These are phyloP conservation scores for Sorex maritimensis DNA, from an alignment of 2,797 vertebrate genomes.

Conservation along the genomic window DNA sequence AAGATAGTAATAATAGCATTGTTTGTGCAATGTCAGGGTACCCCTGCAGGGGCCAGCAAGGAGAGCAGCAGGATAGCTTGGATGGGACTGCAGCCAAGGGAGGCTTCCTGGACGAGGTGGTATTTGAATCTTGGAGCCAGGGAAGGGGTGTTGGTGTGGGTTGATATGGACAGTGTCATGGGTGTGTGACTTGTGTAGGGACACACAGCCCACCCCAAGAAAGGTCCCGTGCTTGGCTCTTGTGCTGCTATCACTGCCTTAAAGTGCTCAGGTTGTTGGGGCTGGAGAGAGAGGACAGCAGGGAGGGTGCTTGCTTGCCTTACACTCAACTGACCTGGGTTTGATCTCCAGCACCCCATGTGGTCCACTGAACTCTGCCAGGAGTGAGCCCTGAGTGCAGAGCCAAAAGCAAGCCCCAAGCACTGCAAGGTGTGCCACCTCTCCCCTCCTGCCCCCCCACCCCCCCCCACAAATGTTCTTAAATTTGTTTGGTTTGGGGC, in stretches of 20 bases:
- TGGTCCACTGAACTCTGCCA: no score
- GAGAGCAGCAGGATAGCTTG: not conserved
- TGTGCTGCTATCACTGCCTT: not conserved
- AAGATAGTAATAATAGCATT: not conserved
- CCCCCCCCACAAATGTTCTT: no score
- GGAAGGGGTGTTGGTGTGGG: no score
- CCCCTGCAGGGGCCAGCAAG: not conserved
- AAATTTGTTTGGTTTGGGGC: not conserved
- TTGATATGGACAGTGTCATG: not conserved
- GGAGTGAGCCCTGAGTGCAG: no score
- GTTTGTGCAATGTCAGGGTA: not conserved
- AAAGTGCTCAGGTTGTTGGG: no score
- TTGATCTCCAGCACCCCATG: no score
- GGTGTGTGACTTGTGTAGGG: not conserved
- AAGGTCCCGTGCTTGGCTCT: not conserved
- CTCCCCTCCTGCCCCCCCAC: no score
- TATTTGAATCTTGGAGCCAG: slow-evolving; percentile 8
- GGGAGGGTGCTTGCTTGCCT: no score
- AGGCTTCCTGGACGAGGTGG: slow-evolving; percentile 19
- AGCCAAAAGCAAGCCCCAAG: no score
- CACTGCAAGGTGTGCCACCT: no score
- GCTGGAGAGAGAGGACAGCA: no score
- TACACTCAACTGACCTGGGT: no score
- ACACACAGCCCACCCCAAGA: not conserved
- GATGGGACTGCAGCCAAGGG: not conserved